Base-by-base conservation (phyloP, 2,797 vertebrate genomes). In the Pipistrellus pygmaeus region DNA sequence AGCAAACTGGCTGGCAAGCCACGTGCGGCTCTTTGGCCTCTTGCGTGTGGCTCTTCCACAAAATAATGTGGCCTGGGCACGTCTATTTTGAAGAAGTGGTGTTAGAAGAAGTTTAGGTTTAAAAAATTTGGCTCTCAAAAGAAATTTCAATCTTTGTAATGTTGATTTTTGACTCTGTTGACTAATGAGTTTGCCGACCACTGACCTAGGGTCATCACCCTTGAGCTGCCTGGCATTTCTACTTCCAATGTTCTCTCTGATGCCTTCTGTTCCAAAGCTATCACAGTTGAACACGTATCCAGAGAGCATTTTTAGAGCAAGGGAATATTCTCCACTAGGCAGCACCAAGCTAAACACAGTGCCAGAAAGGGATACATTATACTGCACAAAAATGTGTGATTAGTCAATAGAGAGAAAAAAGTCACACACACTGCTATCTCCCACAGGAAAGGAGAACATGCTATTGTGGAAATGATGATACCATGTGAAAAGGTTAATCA, bases 401-500 rank as follows among this genome's bases (percentile, higher is more conserved):
- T 95, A 97, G 95, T 78, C 94, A 95, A 96, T 92, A 97, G 96
- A 96, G 91, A 94, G 91, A 77, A 90, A 96, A 96, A 94, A 72
- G 94, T 94, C 48, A 89, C 51, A 94, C 85, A 87, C 69, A 91
- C 84, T 77, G 93, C 83, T 69, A 35, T 97, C 87, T 97, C 97
- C 83, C 77, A 95, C 6, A 48, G 95, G 96, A 95, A 92, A 51
- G 35, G 84, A 85, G 86, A 97, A 90, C 90, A 85, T 30, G 76
- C 94, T 95, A 97, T 96, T 97, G 96, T 98, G 95, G 97, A 95
- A 85, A 97, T 95, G 98, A 98, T 95, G 97, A 97, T 84, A 96
- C 90, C 81, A 92, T 83, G 95, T 95, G n/a, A 97, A 98, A 98
- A 98, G 96, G 97, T 98, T 97, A 98, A 97, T 97, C 94, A 83